These are phyloP conservation scores for Temnothorax rugatulus DNA, from an alignment of 2,888 invertebrate genomes.

Conservation along the genomic window DNA sequence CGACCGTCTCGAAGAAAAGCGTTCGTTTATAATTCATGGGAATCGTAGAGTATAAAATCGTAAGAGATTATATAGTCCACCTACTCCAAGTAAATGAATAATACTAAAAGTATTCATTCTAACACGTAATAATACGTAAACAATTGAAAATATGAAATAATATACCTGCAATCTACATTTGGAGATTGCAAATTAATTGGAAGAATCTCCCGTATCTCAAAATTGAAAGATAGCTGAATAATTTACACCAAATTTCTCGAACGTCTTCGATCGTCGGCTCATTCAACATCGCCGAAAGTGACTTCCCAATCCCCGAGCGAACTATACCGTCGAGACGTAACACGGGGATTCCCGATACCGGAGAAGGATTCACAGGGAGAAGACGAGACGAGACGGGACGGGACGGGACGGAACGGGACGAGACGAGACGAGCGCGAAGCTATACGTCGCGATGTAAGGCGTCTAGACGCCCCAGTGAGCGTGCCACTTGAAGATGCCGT, in stretches of 20 bases:
- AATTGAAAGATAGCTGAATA: not conserved
- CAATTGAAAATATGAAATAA: not conserved
- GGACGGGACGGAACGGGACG: not conserved
- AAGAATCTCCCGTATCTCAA: not conserved
- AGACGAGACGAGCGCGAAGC: not conserved
- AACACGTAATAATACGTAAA: not conserved
- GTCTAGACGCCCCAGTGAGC: constrained; percentile 48
- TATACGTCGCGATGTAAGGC: constrained; percentile 51
- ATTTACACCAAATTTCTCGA: constrained; percentile 4
- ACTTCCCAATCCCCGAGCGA: constrained; percentile 20
- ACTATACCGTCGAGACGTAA: constrained; percentile 37
- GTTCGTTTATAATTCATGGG: constrained; percentile 44
- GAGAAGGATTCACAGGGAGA: constrained; percentile 30
- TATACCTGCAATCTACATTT: not conserved
- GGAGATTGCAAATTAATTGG: not conserved
- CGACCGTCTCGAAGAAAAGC: constrained; percentile 49
- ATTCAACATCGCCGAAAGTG: constrained; percentile 22
- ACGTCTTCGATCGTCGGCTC: constrained; percentile 6
- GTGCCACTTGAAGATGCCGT: constrained; percentile 61
- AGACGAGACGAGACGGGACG: constrained; percentile 29
- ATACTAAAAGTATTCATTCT: constrained; percentile 1
- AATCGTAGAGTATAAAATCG: constrained; percentile 12
- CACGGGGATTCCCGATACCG: constrained; percentile 43
- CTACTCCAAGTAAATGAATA: not conserved
- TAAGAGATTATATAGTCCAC: not conserved